phyloP scores from a whole-genome alignment of 2,113 vertebrate species.

The Ciconia maguari region DNA sequence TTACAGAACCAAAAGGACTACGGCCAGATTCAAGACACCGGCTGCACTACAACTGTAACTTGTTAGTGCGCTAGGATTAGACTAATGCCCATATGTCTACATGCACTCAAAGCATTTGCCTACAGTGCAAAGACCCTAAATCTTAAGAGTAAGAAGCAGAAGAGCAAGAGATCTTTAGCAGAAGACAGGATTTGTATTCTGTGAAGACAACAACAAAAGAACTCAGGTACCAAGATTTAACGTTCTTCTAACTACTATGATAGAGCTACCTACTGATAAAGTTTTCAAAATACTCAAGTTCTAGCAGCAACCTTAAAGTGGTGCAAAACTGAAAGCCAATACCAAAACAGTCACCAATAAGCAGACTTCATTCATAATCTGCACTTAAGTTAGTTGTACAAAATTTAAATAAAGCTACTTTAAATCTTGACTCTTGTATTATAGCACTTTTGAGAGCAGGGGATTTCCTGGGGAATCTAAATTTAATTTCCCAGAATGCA shows the following conservation, averaged over 20 bases:
- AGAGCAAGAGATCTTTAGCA: background rate
- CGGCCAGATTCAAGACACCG: background rate
- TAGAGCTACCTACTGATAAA: background rate
- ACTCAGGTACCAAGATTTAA: background rate
- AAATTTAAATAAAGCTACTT: background rate
- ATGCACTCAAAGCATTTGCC: background rate
- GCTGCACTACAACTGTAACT: background rate
- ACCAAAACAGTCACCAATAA: background rate
- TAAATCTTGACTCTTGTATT: background rate
- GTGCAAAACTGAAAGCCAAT: background rate
- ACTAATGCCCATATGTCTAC: background rate
- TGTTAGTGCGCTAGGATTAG: background rate
- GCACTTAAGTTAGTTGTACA: background rate
- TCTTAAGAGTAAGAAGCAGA: background rate
- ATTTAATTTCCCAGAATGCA: background rate
- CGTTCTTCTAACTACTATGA: background rate
- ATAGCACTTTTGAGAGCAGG: background rate
- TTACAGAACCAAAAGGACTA: background rate
- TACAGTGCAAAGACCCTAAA: background rate
- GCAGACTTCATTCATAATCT: background rate
- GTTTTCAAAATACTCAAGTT: background rate
- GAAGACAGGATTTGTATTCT: background rate
- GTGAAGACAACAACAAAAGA: background rate
- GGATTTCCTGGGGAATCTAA: background rate
- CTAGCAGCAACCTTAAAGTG: background rate